phyloP scores from a whole-genome alignment of 1,140 invertebrate genomes.

The Leptonema lineaticorne region DNA sequence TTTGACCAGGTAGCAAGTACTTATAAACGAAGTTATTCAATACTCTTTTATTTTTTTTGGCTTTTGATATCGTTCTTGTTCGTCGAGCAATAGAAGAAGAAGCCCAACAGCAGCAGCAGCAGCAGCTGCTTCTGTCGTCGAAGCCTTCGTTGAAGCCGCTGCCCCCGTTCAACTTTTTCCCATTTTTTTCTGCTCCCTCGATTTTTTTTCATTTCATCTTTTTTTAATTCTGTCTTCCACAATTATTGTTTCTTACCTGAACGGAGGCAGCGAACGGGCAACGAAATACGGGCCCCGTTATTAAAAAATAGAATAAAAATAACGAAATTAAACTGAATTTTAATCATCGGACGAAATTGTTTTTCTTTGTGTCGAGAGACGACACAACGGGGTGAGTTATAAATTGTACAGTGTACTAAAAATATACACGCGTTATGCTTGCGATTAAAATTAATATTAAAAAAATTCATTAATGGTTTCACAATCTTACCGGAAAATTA shows the following conservation, averaged over 20 bases:
- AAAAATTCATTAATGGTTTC: no score
- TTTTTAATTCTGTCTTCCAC: neutral
- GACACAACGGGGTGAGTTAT: neutral
- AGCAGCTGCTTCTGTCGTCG: slow-evolving; percentile 4
- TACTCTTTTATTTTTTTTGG: neutral
- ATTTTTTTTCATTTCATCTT: neutral
- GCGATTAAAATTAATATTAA: no score
- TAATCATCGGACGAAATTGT: slow-evolving; percentile 39
- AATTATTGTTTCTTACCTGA: slow-evolving; percentile 10
- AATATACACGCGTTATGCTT: neutral
- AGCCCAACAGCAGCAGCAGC: neutral
- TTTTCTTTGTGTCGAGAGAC: slow-evolving; percentile 34
- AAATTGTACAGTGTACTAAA: no score
- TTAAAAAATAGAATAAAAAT: neutral
- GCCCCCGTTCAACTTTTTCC: no score
- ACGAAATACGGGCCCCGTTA: neutral
- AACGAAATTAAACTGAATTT: slow-evolving; percentile 22
- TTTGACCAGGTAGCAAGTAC: neutral
- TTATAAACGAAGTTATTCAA: neutral
- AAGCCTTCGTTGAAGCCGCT: no score
- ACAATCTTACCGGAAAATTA: no score
- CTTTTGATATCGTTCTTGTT: neutral
- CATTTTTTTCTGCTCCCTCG: no score
- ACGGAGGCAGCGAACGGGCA: neutral
- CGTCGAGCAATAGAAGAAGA: neutral